phyloP scores from a whole-genome alignment of 2,113 vertebrate genomes.

The Pterocles gutturalis region DNA sequence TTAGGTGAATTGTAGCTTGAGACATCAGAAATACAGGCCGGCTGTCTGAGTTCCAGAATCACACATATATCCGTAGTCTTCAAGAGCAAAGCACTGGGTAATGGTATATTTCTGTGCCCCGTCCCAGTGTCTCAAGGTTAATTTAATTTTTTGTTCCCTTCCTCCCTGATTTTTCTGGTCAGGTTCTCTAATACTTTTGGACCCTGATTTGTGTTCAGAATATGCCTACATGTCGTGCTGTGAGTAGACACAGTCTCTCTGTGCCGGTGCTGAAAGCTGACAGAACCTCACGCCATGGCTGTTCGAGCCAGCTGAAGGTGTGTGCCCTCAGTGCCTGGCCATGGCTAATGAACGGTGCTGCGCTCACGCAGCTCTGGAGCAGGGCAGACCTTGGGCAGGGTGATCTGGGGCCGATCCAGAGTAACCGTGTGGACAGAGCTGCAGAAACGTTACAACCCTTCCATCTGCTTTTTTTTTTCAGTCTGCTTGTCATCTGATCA shows the following conservation, averaged over 20 bases:
- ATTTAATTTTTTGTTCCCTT: not conserved
- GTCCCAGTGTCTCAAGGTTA: not conserved
- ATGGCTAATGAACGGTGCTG: not conserved
- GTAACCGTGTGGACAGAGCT: not conserved
- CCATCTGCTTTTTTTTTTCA: not conserved
- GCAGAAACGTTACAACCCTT: not conserved
- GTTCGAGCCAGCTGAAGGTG: not conserved
- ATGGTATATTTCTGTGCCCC: not conserved
- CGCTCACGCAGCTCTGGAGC: not conserved
- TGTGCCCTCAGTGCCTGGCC: fast-evolving
- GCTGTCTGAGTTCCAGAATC: not conserved
- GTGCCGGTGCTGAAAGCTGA: not conserved
- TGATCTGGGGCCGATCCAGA: not conserved
- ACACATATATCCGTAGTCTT: not conserved
- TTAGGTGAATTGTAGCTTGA: not conserved
- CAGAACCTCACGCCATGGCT: not conserved
- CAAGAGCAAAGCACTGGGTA: not conserved
- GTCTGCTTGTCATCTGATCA: not conserved
- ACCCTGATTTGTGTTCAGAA: not conserved
- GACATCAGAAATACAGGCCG: not conserved
- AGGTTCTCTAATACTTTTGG: not conserved
- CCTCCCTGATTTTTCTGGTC: not conserved
- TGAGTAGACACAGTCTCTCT: not conserved
- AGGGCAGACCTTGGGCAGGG: not conserved
- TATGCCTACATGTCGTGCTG: not conserved